A percentile compares a stretch with the other conserved stretches of the same genome.
phyloP scores from a whole-genome alignment of 1,140 invertebrate species.

The Steinernema khuongi region DNA sequence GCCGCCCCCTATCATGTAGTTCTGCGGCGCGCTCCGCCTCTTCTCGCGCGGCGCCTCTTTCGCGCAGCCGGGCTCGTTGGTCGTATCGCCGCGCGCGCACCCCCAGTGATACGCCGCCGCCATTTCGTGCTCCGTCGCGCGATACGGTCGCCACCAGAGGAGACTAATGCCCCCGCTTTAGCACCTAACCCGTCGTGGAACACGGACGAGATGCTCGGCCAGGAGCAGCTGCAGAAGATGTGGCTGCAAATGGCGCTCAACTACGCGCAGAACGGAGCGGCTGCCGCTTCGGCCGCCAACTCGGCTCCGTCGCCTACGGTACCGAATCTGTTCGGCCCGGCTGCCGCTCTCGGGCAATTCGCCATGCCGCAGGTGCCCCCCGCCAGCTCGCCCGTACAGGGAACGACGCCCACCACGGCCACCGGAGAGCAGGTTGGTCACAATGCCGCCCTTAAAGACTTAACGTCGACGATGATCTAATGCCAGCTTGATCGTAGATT shows the following conservation, averaged over 20 bases:
- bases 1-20: conserved; percentile 14
- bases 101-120: too few relatives aligned
- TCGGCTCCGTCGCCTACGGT: not conserved
- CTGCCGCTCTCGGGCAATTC: not conserved
- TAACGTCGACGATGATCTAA: too few relatives aligned
- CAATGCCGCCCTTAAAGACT: too few relatives aligned
- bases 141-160: not conserved
- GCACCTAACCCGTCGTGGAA: too few relatives aligned
- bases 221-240: conserved; percentile 12
- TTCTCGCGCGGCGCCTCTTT: conserved; percentile 1
- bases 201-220: conserved; percentile 3
- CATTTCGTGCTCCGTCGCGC: not conserved
- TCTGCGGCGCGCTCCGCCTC: not conserved
- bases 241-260: conserved; percentile 14
- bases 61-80: not conserved
- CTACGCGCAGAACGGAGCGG: not conserved
- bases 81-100: not conserved
- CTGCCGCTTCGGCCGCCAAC: not conserved
- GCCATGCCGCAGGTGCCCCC: not conserved
- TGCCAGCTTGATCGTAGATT: too few relatives aligned
- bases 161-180: too few relatives aligned
- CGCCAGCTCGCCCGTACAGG: not conserved
- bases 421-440: conserved; percentile 7
- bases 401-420: not conserved
- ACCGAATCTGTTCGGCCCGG: not conserved